Evolutionary conservation across 2,113 vertebrate genomes (phyloP), one percentile per base, ranked within the genome.

Genomic region (Otolemur garnettii): DNA sequence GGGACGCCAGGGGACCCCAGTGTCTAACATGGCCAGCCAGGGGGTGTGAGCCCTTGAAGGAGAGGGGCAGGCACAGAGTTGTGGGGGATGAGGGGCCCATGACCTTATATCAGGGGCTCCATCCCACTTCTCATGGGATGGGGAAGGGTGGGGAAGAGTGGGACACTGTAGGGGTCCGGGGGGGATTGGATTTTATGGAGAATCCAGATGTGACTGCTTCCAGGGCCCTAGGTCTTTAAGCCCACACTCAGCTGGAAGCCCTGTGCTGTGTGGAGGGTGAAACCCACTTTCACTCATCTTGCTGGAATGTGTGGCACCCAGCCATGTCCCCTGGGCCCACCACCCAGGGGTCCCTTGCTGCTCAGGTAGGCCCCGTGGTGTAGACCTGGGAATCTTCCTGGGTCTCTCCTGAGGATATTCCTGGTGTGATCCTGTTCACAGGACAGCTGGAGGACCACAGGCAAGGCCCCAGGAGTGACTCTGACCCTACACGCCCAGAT

Each of bases 221-320:
- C 30, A 35, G 42, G 10, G 6, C 24, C 5, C 1, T 3, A 21
- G 4, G 14, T 22, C 88, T 80, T 22, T 17, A 81, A 15, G 35
- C 17, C 19, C 21, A 17, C 28, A 17, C 28, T 1, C 55, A 62
- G 1, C 45, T 2, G 50, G 9, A 22, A 22, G 60, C 53, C 28
- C 68, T 42, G 9, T 11, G 4, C 9, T 33, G 17, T 15, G 12
- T 26, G 53, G 55, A 18, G 24, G 38, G 30, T 0, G 5, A 26
- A 13, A 2, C 55, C 64, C 5, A 12, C 15, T 19, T 19, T 0
- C 0, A 4, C 1, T 12, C 42, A 42, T 59, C 30, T 9, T 4
- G 11, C 7, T 1, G 2, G 79, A 55, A 19, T 45, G 59, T 21
- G 45, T 53, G 2, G 26, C 0, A 0, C 15, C 86, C 68, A 33